phyloP scores from a whole-genome alignment of 1,140 invertebrate species.

The Danaus melanippus region DNA sequence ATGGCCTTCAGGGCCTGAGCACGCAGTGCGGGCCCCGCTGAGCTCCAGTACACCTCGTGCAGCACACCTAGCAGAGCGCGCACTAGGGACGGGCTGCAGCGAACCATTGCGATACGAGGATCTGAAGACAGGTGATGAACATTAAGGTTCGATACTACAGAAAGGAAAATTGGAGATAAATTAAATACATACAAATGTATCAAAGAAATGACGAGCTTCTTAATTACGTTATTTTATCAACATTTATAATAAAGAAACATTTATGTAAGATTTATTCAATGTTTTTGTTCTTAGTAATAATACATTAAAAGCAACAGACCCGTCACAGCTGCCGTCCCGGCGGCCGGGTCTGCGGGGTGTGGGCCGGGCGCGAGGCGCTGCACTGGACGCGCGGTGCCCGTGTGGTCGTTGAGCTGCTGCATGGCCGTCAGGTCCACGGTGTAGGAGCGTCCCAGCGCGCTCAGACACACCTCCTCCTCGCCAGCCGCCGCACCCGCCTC shows the following conservation, averaged over 20 bases:
- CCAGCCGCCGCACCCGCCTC: constrained; percentile 93
- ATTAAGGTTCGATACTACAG: too few species aligned
- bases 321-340: constrained; percentile 25
- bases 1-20: constrained; percentile 97
- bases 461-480: constrained; percentile 95
- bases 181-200: too few species aligned
- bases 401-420: constrained; percentile 99
- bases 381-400: constrained; percentile 92
- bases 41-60: constrained; percentile 97
- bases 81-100: constrained; percentile 73
- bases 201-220: too few species aligned
- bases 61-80: constrained; percentile 88
- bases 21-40: constrained; percentile 96
- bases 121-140: constrained; percentile 27
- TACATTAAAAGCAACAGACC: constrained; percentile 13
- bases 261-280: too few species aligned
- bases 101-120: constrained; percentile 60
- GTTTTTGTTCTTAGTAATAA: too few species aligned
- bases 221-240: too few species aligned
- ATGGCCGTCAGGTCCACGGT: constrained; percentile 96
- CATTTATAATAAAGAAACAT: too few species aligned
- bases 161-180: too few species aligned
- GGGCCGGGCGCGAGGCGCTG: constrained; percentile 76
- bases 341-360: constrained; percentile 26
- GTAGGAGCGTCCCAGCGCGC: constrained; percentile 92